Evolutionary conservation across 2,797 vertebrate species (phyloP), one percentile per base, ranked within the genome.

Genomic region (Tokudaia muenninki): DNA sequence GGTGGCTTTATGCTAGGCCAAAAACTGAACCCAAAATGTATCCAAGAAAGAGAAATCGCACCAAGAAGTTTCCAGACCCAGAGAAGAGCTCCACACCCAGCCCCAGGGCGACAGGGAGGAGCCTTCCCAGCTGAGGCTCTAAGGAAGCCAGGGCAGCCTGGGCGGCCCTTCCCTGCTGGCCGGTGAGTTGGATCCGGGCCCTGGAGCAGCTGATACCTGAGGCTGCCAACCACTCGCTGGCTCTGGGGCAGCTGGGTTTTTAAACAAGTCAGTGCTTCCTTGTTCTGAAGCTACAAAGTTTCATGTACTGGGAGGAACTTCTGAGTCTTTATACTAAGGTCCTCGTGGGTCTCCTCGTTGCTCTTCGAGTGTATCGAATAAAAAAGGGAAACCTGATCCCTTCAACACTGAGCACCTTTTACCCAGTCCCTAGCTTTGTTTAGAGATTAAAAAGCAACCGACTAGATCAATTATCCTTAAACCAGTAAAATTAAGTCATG

Each of bases 191-290:
- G 97, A 96, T 47, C 50, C 82, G 41, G 31, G 94, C 95, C 96
- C 93, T 86, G 83, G 1, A 75, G 65, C 94, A 96, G 93, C 96
- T 50, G 94, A 96, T 92, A 63, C 86, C 87, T 19, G 12, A n/a
- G 80, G 55, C 90, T 96, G 97, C 97, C 97, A 98, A 97, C 87
- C 65, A 78, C 81, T 86, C 65, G 70, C 93, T 97, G 98, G 96
- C 96, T 93, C 67, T n/a, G 89, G 31, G 92, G 94, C 95, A 97
- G 97, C 97, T 97, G 97, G 94, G 1, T 44, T 97, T 78, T 96
- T 77, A 87, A 80, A 93, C 87, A 75, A 74, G n/a, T 47, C 96
- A 93, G 37, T 47, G 59, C 77, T 82, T 31, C 77, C 79, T 96
- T 93, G 87, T 90, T 90, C 65, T 82, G 84, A 90, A 75, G 86